Conservation (phyloP, 2,113 vertebrate species). For the Gopherus flavomarginatus region DNA sequence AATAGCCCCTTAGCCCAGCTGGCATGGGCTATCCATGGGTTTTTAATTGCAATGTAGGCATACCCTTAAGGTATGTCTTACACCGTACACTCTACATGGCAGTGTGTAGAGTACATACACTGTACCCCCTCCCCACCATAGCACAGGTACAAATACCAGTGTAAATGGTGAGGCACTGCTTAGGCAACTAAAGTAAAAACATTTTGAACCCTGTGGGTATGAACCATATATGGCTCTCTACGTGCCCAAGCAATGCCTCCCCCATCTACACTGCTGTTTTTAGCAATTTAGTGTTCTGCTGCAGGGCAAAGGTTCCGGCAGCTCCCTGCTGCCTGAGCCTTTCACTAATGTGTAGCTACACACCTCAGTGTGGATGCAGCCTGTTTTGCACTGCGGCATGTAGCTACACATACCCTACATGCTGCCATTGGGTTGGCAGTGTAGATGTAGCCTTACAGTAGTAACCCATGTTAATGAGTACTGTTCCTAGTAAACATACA, state of each 20-base stretch:
- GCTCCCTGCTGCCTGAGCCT: no score
- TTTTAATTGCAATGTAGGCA: background rate
- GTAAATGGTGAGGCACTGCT: background rate
- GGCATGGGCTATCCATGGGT: background rate
- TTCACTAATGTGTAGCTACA: no score
- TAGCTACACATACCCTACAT: no score
- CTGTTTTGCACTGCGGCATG: no score
- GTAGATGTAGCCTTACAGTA: background rate
- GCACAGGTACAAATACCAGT: background rate
- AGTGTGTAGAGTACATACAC: background rate
- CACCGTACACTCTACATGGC: no score
- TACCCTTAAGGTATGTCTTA: background rate
- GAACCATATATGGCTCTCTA: background rate
- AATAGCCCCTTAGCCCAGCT: background rate
- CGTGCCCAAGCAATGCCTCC: background rate
- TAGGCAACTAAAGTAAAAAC: background rate
- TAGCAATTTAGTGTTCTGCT: background rate
- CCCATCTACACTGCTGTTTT: no score
- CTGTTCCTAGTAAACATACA: fast-evolving
- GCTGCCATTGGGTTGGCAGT: background rate
- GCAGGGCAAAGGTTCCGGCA: background rate
- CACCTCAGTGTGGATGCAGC: no score
- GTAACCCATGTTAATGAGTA: background rate
- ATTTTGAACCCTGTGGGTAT: background rate
- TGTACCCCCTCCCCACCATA: background rate